Base-by-base conservation (phyloP, 2,797 vertebrate species). In the Macrochelys suwanniensis region DNA sequence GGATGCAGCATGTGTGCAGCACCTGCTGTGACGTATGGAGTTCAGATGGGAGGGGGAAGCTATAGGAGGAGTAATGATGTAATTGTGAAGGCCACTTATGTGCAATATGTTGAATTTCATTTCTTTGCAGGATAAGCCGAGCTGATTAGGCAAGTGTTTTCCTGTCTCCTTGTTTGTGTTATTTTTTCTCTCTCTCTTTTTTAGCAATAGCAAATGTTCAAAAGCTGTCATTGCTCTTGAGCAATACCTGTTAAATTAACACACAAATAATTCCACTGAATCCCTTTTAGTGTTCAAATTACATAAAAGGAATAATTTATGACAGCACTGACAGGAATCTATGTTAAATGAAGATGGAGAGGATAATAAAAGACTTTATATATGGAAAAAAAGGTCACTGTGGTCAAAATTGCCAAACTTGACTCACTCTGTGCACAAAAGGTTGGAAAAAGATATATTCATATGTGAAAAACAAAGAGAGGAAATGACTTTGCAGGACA, bases 401-500 rank as follows among this genome's bases (percentile, higher is more conserved):
- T 96, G 59, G 71, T 80, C 57, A 96, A 97, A 95, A 94, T 79
- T 88, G 87, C 95, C 93, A 92, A 95, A 90, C 80, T 97, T 98
- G 97, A 98, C 93, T 97, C 97, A 98, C 90, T 92, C 81, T 82
- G 83, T 88, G 84, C 88, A 91, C 95, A 97, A 96, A 96, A 91
- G 76, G 61, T 93, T 94, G 93, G 96, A 98, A 90, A 97, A 95
- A 93, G 95, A 96, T 11, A 97, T 97, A 97, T 97, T 97, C 93
- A 95, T 96, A 86, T 86, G 90, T 13, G 94, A 95, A 95, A 97
- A 98, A 98, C 94, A 98, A 97, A 97, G 96, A 94, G 87, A 97
- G 98, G 97, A 98, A 98, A 97, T 98, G 71, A 98, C 92, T 97
- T 96, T 94, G 94, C 92, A 97, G 95, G 94, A 96, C 87, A 93